Conservation (phyloP, 2,888 invertebrate species). For the Isotomurus palustris region DNA sequence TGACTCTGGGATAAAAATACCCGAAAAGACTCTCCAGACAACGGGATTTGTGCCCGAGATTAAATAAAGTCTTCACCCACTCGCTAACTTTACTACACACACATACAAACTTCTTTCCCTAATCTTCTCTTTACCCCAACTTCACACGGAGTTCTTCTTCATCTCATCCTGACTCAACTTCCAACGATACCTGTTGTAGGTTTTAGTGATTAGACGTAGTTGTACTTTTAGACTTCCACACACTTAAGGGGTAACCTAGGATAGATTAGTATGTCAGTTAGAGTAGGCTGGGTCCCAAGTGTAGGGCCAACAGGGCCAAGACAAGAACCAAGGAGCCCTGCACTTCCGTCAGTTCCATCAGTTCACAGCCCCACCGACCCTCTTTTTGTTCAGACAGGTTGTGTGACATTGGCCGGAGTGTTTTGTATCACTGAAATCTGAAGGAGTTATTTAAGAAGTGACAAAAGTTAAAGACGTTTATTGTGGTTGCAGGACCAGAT, state of each 20-base stretch:
- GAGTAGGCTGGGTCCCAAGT: constrained; percentile 48
- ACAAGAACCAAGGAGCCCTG: too few relatives aligned
- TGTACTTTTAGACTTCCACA: too few relatives aligned
- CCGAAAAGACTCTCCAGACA: background rate
- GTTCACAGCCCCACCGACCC: too few relatives aligned
- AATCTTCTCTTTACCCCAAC: background rate
- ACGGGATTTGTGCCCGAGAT: background rate
- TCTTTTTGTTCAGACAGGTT: constrained; percentile 34
- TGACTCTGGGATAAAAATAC: constrained; percentile 9
- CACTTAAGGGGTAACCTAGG: background rate
- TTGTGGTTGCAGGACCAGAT: constrained; percentile 40
- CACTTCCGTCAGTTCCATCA: too few relatives aligned
- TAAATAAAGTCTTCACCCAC: too few relatives aligned
- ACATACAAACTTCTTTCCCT: background rate
- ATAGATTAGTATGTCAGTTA: constrained; percentile 43
- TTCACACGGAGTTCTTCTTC: too few relatives aligned
- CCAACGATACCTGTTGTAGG: too few relatives aligned
- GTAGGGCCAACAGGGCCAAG: constrained; percentile 43
- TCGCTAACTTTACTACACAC: background rate
- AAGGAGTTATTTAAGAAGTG: background rate
- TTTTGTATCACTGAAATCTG: background rate
- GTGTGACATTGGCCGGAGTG: constrained; percentile 15
- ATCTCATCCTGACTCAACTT: too few relatives aligned
- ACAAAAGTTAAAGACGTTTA: background rate
- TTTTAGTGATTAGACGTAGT: too few relatives aligned